Evolutionary conservation across 2,888 invertebrate species (phyloP), one percentile per base, ranked within the genome.

Genomic region (Mythimna impura): DNA sequence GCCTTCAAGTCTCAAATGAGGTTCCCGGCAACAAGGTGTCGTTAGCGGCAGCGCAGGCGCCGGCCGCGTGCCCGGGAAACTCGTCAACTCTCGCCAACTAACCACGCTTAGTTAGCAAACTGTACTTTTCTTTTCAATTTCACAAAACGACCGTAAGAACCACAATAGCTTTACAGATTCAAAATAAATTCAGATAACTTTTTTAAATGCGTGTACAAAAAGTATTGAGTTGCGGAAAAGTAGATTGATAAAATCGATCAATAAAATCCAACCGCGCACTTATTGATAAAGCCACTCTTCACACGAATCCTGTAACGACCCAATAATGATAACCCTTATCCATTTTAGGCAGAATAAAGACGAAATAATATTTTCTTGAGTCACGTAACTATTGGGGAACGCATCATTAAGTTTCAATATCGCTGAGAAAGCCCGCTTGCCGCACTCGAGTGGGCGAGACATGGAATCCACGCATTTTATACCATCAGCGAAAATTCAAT

Each of bases 401-500:
- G 88, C 88, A 80, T 88, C 87, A 88, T 89, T 90, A 88, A 83
- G 85, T 86, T 87, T 83, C 87, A 89, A 89, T 89, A 90, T 83
- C 76, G 89, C 89, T 90, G 88, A 88, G 85, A 82, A 83, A 71
- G 87, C 85, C 70, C 71, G 71, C 70, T 66, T 71, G 75, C 84
- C 83, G 83, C 77, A 78, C 76, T 83, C 81, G 73, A 86, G 84
- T 80, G 82, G 77, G 81, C 78, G 85, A 86, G 83, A 87, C 86
- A 87, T 86, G 85, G 84, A 88, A 89, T 90, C 84, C 87, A 89
- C 88, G 87, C 88, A 86, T 91, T 90, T 89, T 88, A 87, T 87
- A 83, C 82, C 82, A 91, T 92, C 92, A 91, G 93, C 93, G 85
- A 89, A 91, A 92, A 91, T 91, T 93, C 91, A 90, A 91, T 92